Evolutionary conservation across 2,888 invertebrate genomes (phyloP), one percentile per base, ranked within the genome.

Genomic region (Megastigmus dorsalis): DNA sequence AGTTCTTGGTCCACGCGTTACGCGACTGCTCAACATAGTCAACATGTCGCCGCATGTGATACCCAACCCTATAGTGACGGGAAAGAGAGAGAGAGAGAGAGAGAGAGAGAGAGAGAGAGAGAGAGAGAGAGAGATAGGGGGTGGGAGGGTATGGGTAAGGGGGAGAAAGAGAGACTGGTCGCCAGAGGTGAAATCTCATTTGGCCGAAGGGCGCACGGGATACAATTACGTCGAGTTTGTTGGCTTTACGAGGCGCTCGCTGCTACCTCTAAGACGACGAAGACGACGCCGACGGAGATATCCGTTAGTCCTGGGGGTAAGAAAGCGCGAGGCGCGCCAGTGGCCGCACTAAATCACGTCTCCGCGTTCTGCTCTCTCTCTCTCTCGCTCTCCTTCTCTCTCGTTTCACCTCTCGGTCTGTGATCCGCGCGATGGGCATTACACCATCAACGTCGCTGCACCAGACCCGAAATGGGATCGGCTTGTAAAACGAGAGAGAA

Each of bases 151-250:
- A n/a, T n/a, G n/a, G n/a, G n/a, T n/a, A n/a, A n/a, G n/a, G n/a
- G n/a, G n/a, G n/a, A n/a, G n/a, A n/a, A n/a, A n/a, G n/a, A 23
- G 28, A n/a, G 43, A 15, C 52, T 6, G 50, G 73, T 72, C 60
- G 50, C n/a, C 72, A 74, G 68, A 80, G 78, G 81, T 78, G 78
- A 83, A 83, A 84, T 84, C 81, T 82, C 81, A 83, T 84, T 83
- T 83, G 78, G 78, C 66, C 80, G 79, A 80, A 80, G 81, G 78
- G 76, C 74, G 76, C 69, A 63, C 75, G 79, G 77, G 81, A 83
- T 82, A 81, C 82, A 83, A 84, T 83, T 83, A 81, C 83, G 77
- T 79, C 77, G 80, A 79, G 82, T 82, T 81, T 80, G 81, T 80
- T 77, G 82, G 80, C 79, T 83, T 83, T 82, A 83, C 83, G 82